Conservation (phyloP, 2,888 invertebrate genomes). For the Ophonus ardosiacus region DNA sequence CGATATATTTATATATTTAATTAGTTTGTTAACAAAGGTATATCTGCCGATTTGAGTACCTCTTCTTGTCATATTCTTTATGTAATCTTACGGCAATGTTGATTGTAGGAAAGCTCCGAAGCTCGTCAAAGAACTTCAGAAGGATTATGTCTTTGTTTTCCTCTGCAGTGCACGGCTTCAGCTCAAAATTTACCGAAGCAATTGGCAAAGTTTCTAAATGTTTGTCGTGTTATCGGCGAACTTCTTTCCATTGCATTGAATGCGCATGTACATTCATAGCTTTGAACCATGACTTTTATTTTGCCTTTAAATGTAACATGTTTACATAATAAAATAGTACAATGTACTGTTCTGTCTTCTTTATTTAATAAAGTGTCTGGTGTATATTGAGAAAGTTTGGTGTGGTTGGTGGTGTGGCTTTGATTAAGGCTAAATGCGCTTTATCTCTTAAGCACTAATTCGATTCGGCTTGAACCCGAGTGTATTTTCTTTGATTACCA, state of each 20-base stretch:
- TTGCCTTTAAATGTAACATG: slow-evolving; percentile 20
- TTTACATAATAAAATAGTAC: slow-evolving; percentile 2
- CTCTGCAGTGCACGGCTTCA: slow-evolving; percentile 25
- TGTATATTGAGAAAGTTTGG: background rate
- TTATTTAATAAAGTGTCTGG: background rate
- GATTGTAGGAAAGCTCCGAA: background rate
- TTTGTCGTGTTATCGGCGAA: slow-evolving; percentile 41
- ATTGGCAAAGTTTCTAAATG: slow-evolving; percentile 54
- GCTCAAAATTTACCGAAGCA: slow-evolving; percentile 46
- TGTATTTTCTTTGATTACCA: slow-evolving; percentile 58
- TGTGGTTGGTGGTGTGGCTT: background rate
- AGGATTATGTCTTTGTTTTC: slow-evolving; percentile 58
- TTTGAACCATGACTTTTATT: slow-evolving; percentile 35
- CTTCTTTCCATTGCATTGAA: slow-evolving; percentile 23
- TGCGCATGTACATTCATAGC: slow-evolving; percentile 14
- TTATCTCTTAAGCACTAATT: slow-evolving; percentile 53
- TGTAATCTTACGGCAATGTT: background rate
- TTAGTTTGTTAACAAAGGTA: too few relatives aligned
- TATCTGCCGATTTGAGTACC: too few relatives aligned
- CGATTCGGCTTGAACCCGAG: slow-evolving; percentile 1
- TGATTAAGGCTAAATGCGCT: slow-evolving; percentile 49
- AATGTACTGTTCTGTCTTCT: background rate
- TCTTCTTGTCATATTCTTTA: too few relatives aligned
- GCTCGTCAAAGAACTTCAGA: slow-evolving; percentile 23
- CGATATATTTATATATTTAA: too few relatives aligned